phyloP scores from a whole-genome alignment of 2,797 vertebrate genomes.

The Tangara arthus region DNA sequence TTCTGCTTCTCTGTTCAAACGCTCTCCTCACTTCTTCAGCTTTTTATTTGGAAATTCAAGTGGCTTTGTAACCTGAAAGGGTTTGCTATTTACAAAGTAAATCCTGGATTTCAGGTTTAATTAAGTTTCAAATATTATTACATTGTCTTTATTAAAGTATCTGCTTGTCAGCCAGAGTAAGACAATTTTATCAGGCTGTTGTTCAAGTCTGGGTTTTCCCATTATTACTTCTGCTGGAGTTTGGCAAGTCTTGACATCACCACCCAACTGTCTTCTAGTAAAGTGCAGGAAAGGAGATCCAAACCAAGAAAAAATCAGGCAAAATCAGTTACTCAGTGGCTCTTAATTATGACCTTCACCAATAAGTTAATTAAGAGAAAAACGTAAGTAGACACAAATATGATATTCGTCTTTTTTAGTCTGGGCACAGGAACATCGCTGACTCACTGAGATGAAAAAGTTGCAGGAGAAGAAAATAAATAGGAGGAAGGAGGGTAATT shows the following conservation, averaged over 20 bases:
- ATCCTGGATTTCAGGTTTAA: background rate
- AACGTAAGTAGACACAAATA: background rate
- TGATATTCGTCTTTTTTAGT: background rate
- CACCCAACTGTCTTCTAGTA: background rate
- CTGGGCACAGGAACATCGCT: background rate
- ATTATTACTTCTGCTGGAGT: background rate
- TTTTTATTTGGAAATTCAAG: background rate
- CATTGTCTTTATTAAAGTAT: background rate
- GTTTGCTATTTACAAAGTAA: background rate
- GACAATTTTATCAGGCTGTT: background rate
- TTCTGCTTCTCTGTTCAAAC: background rate
- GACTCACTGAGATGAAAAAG: background rate
- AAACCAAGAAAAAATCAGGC: background rate
- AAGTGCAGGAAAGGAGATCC: background rate
- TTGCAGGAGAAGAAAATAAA: background rate
- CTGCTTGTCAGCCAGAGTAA: background rate
- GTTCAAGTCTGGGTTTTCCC: background rate
- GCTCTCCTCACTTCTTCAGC: background rate
- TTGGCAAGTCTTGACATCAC: background rate
- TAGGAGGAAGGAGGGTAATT: background rate
- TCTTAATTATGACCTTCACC: background rate
- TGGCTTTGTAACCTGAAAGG: background rate
- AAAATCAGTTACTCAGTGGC: background rate
- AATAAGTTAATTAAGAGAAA: background rate
- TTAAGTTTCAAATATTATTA: background rate